Percentiles rank a stretch among this genome's conserved stretches.
phyloP scores from a whole-genome alignment of 2,888 invertebrate genomes.

The Ormia ochracea region DNA sequence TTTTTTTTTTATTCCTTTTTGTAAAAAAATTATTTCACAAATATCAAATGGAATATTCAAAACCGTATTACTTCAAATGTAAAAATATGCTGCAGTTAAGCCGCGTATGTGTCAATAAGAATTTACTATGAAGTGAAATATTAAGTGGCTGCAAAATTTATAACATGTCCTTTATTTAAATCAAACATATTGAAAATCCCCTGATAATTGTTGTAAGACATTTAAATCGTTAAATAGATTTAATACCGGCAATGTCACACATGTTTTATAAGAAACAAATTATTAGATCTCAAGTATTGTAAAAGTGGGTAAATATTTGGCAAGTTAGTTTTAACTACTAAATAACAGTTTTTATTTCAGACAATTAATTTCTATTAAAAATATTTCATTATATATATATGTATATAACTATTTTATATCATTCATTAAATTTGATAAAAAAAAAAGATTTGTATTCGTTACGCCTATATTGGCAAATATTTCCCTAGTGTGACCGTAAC shows the following conservation, averaged over 20 bases:
- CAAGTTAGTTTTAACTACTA: no score
- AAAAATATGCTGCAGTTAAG: neutral
- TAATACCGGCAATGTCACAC: slow-evolving; percentile 27
- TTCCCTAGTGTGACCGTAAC: no score
- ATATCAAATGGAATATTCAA: slow-evolving; percentile 29
- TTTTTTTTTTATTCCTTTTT: neutral
- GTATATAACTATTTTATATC: no score
- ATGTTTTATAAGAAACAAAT: slow-evolving; percentile 14
- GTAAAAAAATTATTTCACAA: neutral
- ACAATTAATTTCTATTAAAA: no score
- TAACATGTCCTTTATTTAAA: slow-evolving; percentile 6
- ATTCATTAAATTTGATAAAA: no score
- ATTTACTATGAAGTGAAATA: neutral
- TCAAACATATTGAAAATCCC: neutral
- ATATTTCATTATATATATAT: no score
- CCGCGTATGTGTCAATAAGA: slow-evolving; percentile 9
- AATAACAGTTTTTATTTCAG: no score
- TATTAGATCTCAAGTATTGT: slow-evolving; percentile 17
- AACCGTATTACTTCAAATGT: neutral
- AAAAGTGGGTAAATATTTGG: no score
- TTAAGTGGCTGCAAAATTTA: slow-evolving; percentile 15
- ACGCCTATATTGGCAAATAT: no score
- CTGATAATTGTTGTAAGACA: slow-evolving; percentile 47
- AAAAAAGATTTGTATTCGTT: no score
- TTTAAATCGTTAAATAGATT: slow-evolving; percentile 19